Conservation (phyloP, 2,797 vertebrate genomes). For the Etheostoma nigrum region DNA sequence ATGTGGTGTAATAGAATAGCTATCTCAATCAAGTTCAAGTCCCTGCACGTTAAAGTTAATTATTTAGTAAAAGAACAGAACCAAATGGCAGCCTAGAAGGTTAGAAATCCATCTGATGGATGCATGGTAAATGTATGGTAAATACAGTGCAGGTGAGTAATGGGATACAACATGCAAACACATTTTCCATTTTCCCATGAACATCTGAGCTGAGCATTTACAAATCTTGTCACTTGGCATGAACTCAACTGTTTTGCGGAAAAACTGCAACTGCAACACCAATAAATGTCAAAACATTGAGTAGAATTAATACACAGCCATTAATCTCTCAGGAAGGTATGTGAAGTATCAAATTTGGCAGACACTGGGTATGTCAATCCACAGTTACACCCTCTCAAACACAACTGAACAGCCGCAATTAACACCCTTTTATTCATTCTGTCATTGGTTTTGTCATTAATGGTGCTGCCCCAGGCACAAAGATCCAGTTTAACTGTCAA, state of each 20-base stretch:
- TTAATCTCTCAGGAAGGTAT: constrained; percentile 59
- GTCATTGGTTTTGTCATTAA: constrained; percentile 67
- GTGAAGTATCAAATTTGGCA: constrained; percentile 64
- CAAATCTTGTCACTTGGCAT: constrained; percentile 36
- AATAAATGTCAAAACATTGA: constrained; percentile 60
- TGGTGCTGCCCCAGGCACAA: constrained; percentile 56
- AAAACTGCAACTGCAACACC: constrained; percentile 27
- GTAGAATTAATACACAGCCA: constrained; percentile 45
- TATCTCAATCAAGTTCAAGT: constrained; percentile 23
- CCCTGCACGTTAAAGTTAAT: constrained; percentile 13
- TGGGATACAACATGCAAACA: neutral
- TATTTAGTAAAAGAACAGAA: constrained; percentile 13
- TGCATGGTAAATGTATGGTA: neutral
- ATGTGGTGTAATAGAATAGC: constrained; percentile 21
- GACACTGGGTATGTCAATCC: constrained; percentile 45
- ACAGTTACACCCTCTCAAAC: constrained; percentile 39
- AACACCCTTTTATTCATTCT: constrained; percentile 59
- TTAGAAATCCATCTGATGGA: constrained; percentile 1
- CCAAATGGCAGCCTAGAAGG: constrained; percentile 1
- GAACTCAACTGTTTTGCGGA: constrained; percentile 34
- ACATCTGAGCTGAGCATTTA: constrained; percentile 26
- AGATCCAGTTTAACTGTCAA: constrained; percentile 75
- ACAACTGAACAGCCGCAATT: constrained; percentile 61
- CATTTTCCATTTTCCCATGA: constrained; percentile 11
- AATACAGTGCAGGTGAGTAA: constrained; percentile 23